Conservation (phyloP, 2,113 vertebrate genomes). For the Albula goreensis region DNA sequence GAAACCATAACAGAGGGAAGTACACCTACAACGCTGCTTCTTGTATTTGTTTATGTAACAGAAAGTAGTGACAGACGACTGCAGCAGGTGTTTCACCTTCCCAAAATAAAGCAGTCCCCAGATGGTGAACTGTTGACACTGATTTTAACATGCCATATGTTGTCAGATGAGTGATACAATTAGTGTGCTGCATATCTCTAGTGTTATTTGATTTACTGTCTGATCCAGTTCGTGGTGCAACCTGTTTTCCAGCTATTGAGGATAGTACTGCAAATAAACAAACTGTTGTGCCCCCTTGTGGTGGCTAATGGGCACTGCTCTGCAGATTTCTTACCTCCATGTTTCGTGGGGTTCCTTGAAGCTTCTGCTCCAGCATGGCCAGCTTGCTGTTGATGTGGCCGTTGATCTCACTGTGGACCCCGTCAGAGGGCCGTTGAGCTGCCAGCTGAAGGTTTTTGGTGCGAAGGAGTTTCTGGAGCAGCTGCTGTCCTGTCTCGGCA, state of each 20-base stretch:
- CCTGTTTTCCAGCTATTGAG: not conserved
- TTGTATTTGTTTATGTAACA: not conserved
- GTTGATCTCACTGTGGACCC: conserved; percentile 85
- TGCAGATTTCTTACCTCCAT: conserved; percentile 79
- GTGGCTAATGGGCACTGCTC: not conserved
- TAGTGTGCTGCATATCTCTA: not conserved
- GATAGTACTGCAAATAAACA: not conserved
- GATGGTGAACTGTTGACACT: not conserved
- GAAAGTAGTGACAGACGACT: not conserved
- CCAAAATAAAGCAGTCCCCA: not conserved
- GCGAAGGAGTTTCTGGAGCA: conserved; percentile 91
- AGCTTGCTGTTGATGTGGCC: conserved; percentile 88
- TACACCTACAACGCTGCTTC: not conserved
- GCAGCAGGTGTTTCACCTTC: not conserved
- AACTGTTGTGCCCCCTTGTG: not conserved
- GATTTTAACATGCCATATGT: not conserved
- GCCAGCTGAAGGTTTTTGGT: conserved; percentile 91
- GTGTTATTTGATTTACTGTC: not conserved
- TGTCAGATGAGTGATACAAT: no score
- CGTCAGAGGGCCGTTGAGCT: conserved; percentile 82
- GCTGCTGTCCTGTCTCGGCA: conserved; percentile 89
- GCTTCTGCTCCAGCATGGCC: conserved; percentile 80
- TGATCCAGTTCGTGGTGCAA: not conserved
- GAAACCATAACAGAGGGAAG: not conserved
- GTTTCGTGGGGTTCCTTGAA: conserved; percentile 78